Base-by-base conservation (phyloP, 2,113 vertebrate species). In the Hiodon tergisus region DNA sequence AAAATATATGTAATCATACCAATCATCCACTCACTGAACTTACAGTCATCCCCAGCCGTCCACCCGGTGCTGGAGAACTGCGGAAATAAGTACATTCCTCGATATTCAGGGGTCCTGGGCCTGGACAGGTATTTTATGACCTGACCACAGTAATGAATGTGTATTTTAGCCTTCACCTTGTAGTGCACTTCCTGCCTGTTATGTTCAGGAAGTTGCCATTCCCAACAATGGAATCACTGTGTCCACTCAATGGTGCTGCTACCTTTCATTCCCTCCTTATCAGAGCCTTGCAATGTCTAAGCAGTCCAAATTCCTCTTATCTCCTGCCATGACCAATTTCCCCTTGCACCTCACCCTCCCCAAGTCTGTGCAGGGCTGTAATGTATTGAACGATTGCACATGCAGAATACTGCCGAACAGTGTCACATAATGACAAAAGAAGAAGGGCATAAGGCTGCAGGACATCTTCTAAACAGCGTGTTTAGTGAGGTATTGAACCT, bases 121-220 rank as follows among this genome's bases (percentile, higher is more conserved):
- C 72, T 31, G 62, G 72, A 78, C 78, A 76, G 72, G 80, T 83
- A 75, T 68, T 80, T 82, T 70, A 83, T 83, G 78, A 83, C 70
- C 77, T 78, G 55, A 75, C 46, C 3, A 2, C 68, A 61, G 67
- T 77, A 77, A 81, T 69, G 74, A 72, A 77, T 68, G 48, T 51
- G 66, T 74, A 74, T 80, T 71, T 17, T 2, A 54, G 65, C 81
- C 78, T 87, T 78, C 82, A 83, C 81, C 87, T 87, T 83, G 80
- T 83, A 69, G 76, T 84, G 84, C 70, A 80, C 76, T 94, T 93
- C 92, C 91, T 93, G 85, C 78, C 76, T 79, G 61, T 54, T 78
- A 74, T 1, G 0, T 73, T 6, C 80, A 83, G 86, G 88, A 88
- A 71, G 81, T 77, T 0, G 1, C 74, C n/a, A 75, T 75, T 76